Evolutionary conservation across 2,797 vertebrate species (phyloP).

Genomic region (Eptatretus atami): DNA sequence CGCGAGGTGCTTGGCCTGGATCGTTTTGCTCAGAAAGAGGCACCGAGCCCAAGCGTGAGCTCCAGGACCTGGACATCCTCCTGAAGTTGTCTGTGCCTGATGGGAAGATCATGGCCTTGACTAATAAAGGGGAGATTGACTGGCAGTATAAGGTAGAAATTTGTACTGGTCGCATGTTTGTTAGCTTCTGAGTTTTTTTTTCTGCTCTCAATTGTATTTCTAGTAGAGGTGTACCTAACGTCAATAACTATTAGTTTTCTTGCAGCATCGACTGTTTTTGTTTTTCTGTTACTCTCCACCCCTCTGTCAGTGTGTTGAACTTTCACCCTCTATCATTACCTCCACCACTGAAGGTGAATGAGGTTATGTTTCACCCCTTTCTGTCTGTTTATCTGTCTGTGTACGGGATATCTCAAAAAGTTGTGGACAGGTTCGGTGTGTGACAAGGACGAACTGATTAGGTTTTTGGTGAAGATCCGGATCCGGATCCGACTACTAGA

Average conservation of each 20-base stretch:
- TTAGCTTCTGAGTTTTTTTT: neutral
- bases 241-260: too few species aligned
- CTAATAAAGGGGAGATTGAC: slow-evolving; percentile 37
- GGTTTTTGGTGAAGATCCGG: too few species aligned
- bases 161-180: neutral
- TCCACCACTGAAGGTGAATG: too few species aligned
- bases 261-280: neutral
- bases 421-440: too few species aligned
- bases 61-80: slow-evolving; percentile 33
- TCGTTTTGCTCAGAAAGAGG: slow-evolving; percentile 21
- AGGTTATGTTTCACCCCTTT: too few species aligned
- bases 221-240: too few species aligned
- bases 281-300: neutral
- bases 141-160: slow-evolving; percentile 69
- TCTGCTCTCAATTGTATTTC: slow-evolving; percentile 7
- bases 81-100: slow-evolving; percentile 85
- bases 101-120: slow-evolving; percentile 90
- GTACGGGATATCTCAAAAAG: too few species aligned
- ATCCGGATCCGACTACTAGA: too few species aligned
- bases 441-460: too few species aligned
- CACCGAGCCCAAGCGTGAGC: slow-evolving; percentile 39
- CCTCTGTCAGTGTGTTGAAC: neutral
- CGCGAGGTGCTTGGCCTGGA: slow-evolving; percentile 25
- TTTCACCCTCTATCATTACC: neutral
- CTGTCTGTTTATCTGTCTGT: too few species aligned